A percentile compares a stretch with the other conserved stretches of the same genome.
Evolutionary conservation across 2,888 invertebrate species (phyloP).

Genomic region (Carcina quercana): DNA sequence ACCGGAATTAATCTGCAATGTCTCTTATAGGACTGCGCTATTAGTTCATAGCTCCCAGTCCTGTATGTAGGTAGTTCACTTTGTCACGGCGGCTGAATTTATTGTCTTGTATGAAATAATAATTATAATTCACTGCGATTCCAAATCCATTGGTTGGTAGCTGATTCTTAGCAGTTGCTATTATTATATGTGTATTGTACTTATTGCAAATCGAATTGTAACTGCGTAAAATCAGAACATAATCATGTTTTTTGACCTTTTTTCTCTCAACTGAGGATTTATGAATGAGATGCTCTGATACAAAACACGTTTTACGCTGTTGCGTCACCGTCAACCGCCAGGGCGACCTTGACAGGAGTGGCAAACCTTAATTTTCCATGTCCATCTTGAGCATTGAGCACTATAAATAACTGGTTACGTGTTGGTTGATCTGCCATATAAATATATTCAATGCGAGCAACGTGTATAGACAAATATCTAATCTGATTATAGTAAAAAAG

Average conservation of each 20-base stretch:
- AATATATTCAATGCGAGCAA: no score
- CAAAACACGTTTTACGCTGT: conserved; percentile 50
- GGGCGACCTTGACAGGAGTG: conserved; percentile 50
- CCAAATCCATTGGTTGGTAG: no score
- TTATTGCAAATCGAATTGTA: no score
- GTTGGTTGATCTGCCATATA: conserved; percentile 15
- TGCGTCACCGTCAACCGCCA: conserved; percentile 48
- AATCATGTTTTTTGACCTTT: conserved; percentile 20
- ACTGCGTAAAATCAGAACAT: no score
- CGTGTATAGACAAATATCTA: no score
- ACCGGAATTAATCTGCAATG: no score
- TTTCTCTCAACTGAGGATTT: conserved; percentile 30
- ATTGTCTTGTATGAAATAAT: conserved; percentile 27
- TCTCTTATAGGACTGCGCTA: conserved; percentile 4
- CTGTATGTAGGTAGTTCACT: conserved; percentile 1
- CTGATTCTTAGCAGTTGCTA: no score
- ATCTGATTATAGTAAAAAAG: neutral
- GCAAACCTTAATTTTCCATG: conserved; percentile 23
- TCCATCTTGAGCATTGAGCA: no score
- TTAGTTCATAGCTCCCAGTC: no score
- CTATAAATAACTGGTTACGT: conserved; percentile 17
- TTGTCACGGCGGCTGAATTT: conserved; percentile 31
- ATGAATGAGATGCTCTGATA: conserved; percentile 49
- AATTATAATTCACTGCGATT: conserved; percentile 20
- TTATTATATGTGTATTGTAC: no score